Base-by-base conservation (phyloP, 2,888 invertebrate genomes). In the Nomada goodeniana region DNA sequence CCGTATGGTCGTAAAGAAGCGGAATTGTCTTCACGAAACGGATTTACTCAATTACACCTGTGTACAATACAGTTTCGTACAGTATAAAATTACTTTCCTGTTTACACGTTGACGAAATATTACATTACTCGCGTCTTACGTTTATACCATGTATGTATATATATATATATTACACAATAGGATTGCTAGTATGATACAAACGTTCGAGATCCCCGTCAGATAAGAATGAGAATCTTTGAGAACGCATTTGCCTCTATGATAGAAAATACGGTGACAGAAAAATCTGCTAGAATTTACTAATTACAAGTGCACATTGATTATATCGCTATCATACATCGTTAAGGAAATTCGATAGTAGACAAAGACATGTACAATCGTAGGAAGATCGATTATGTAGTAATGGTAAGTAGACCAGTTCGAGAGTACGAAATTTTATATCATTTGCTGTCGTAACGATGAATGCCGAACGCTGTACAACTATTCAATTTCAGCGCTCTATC, bases 71-170 rank as follows among this genome's bases (percentile, higher is more conserved):
- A 80, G 61, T 77, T 78, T 74, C 63, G 63, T 80, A 75, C 67
- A 72, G 76, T 88, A 88, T 83, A 88, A 88, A 88, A 88, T 88
- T 88, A 88, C 83, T 85, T 88, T 88, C 79, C 71, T 59, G 71
- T 78, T 82, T 85, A 73, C 59, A 85, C 76, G 53, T 61, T 72
- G 59, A 67, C 55, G 50, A 60, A 82, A 74, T 55, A 67, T 74
- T 84, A 76, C 70, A 87, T 69, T 76, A 73, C 60, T 70, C 65
- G 69, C 47, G 52, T 55, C 55, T 78, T 69, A 68, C 23, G 18
- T 69, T 70, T 70, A 69, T 15, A 55, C 60, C 65, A 42, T 71
- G 67, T 73, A 73, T 36, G 36, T 36, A 36, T 36, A 63, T n/a
- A 29, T 29, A 29, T 50, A 61, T 65, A 63, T 76, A 82, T 83